A percentile compares a stretch with the other conserved stretches of the same genome.
Conservation (phyloP, 1,140 invertebrate species). For the Tetraneura akinire region DNA sequence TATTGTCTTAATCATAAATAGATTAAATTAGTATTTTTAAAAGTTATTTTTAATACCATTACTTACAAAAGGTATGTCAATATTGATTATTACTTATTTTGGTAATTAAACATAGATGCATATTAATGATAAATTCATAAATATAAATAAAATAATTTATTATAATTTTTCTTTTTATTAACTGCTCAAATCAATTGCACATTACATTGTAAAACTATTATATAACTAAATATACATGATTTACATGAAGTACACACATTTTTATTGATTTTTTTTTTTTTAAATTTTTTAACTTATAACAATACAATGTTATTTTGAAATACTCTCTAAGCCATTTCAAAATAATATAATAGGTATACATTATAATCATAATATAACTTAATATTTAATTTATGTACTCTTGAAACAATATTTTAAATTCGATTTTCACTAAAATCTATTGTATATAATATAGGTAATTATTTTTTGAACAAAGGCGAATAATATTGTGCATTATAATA, state of each 20-base stretch:
- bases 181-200: slow-evolving; percentile 34
- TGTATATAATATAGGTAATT: not conserved
- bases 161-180: slow-evolving; percentile 23
- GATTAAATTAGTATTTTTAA: too few species aligned
- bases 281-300: not conserved
- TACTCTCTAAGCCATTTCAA: not conserved
- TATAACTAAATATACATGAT: slow-evolving; percentile 18
- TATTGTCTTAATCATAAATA: too few species aligned
- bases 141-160: too few species aligned
- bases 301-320: not conserved
- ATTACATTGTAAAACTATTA: slow-evolving; percentile 20
- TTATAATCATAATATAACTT: not conserved
- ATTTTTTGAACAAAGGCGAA: slow-evolving; percentile 38
- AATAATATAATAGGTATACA: not conserved
- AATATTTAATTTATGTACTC: not conserved
- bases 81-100: too few species aligned
- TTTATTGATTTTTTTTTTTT: not conserved
- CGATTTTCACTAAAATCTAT: slow-evolving; percentile 42
- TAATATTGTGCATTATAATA: slow-evolving; percentile 41
- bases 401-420: slow-evolving; percentile 36
- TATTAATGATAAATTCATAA: too few species aligned
- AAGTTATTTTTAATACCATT: too few species aligned
- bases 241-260: slow-evolving; percentile 40
- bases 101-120: too few species aligned
- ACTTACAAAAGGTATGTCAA: too few species aligned